Evolutionary conservation across 2,797 vertebrate species (phyloP), one percentile per base, ranked within the genome.

Genomic region (Helostoma temminkii): DNA sequence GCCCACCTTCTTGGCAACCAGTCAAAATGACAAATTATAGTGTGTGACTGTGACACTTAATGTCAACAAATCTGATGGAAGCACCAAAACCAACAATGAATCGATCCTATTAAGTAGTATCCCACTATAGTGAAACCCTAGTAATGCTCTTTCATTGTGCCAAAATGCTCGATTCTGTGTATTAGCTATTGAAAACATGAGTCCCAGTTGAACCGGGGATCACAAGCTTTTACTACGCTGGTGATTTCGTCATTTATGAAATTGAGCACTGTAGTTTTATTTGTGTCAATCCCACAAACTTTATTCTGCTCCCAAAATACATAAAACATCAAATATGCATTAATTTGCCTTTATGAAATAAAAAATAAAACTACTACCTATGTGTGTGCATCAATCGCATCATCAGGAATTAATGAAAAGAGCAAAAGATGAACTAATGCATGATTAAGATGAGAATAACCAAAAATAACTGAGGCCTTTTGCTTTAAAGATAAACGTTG

Each of bases 11-110:
- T 61, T 69, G 22, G 9, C 54, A 67, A 26, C 48, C 49, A 62
- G 46, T 70, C 66, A 61, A 47, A 61, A 39, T 70, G 57, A 60
- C 28, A 70, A 70, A 61, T 37, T 25, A 43, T 28, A 42, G 36
- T 34, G 28, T 9, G 12, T 21, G 39, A 60, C 41, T 16, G 24
- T 18, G 41, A 61, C 57, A 37, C 8, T 41, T 19, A 6, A 5
- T 62, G 8, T 57, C 0, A 57, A 34, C 0, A 2, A 49, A 56
- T 50, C 36, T 21, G 5, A 45, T 48, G 14, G 47, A 63, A 64
- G 36, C 21, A 54, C 53, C 26, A 55, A 65, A 56, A 52, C 25
- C 41, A 64, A 41, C 14, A 58, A 30, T 53, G 6, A 30, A 30
- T 15, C 2, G 8, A 28, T 59, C 25, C 18, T 15, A 39, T 4